Evolutionary conservation across 2,888 invertebrate genomes (phyloP), one percentile per base, ranked within the genome.

Genomic region (Apamea anceps): DNA sequence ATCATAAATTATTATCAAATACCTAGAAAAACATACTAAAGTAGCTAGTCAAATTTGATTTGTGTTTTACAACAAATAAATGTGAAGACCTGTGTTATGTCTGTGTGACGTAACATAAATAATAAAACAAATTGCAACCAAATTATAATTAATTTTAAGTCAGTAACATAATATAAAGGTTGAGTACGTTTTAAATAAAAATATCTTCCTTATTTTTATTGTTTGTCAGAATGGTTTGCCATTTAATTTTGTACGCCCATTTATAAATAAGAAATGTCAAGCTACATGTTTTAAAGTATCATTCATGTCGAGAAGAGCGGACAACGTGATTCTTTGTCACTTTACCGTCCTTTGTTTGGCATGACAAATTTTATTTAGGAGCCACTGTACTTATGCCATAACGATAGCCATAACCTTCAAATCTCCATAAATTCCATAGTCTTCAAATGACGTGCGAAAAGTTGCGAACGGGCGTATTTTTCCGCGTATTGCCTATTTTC

Each of bases 21-120:
- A 66, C 54, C 28, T 42, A 42, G 48, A 42, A 45, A 51, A 67
- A 42, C 6, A 12, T 37, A 54, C 18, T 48, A 63, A 57, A 65
- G 45, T 73, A 51, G 37, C 8, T 48, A 18, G 28, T 13, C 18
- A 45, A 13, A 45, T 67, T 62, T 60, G 42, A 42, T 76, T 82
- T 82, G 54, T 63, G 83, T 60, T 10, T 0, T 5, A 57, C n/a
- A 32, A 32, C 77, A 82, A 70, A 65, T 76, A 57, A 63, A 48
- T 57, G 68, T 48, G 37, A 10, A 48, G 57, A 15, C 25, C 28
- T 37, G 63, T 48, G 13, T 54, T 7, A 28, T n/a, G 4, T 3
- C 42, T 13, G 48, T 54, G 12, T 15, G 12, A 63, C 18, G 62
- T 57, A 42, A 67, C 21, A 63, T 77, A 21, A 62, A 63, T 75